Percentiles rank a stretch among this genome's conserved stretches.
Conservation (phyloP, 2,113 vertebrate species). For the Tiliqua scincoides region DNA sequence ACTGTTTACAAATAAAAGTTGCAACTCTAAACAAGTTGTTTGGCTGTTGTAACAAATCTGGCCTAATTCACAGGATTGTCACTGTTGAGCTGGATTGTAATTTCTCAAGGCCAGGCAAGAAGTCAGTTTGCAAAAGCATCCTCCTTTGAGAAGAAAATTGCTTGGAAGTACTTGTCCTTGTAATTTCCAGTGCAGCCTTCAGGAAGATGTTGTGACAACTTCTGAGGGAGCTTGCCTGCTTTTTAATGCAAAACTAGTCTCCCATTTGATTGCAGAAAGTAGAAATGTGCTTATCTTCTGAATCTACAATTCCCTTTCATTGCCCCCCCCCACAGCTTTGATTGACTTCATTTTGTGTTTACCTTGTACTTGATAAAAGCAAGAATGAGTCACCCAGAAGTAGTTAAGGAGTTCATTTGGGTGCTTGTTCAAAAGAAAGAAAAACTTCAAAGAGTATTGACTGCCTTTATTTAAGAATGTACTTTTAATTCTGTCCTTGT, state of each 20-base stretch:
- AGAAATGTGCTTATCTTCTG: not conserved
- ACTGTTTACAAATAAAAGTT: too few species aligned
- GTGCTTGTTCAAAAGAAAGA: not conserved
- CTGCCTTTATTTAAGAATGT: not conserved
- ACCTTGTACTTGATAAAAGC: not conserved
- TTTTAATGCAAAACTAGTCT: not conserved
- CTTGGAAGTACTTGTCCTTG: not conserved
- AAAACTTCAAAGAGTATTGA: not conserved
- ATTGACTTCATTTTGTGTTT: not conserved
- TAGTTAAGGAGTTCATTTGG: not conserved
- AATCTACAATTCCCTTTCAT: not conserved
- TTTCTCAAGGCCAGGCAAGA: not conserved
- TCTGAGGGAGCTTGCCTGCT: not conserved
- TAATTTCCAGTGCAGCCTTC: not conserved
- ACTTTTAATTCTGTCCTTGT: not conserved
- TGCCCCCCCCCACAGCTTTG: not conserved
- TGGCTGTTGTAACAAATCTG: too few species aligned
- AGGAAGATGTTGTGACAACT: not conserved
- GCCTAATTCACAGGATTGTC: not conserved
- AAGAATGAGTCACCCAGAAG: not conserved
- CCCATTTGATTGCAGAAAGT: not conserved
- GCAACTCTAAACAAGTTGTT: not conserved
- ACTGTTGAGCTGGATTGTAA: not conserved
- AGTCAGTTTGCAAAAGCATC: not conserved
- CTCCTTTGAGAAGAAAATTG: not conserved